These are phyloP conservation scores for Hirtodrosophila duncani DNA, from an alignment of 2,888 invertebrate species.

Conservation along the genomic window DNA sequence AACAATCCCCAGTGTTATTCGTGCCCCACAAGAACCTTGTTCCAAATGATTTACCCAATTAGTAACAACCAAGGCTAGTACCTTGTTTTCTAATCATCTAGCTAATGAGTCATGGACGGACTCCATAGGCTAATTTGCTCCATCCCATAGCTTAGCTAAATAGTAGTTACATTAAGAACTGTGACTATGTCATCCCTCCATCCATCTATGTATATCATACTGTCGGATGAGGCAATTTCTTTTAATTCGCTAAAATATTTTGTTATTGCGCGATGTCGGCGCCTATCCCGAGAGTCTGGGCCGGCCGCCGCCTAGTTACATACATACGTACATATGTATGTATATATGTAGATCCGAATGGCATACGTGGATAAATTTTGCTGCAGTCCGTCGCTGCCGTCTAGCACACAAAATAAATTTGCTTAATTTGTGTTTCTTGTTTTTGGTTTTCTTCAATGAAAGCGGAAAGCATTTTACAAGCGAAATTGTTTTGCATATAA, in stretches of 20 bases:
- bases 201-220: conserved; percentile 31
- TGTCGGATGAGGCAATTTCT: conserved; percentile 69
- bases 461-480: conserved; percentile 43
- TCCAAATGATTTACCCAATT: too few relatives aligned
- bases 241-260: conserved; percentile 67
- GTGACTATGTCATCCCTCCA: conserved; percentile 43
- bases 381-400: too few relatives aligned
- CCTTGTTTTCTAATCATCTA: conserved; percentile 12
- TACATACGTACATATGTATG: too few relatives aligned
- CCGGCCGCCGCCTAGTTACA: conserved; percentile 7
- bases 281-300: conserved; percentile 3
- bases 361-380: conserved; percentile 19
- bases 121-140: conserved; percentile 8
- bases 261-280: conserved; percentile 50
- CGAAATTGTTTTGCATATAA: conserved; percentile 34
- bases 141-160: conserved; percentile 11
- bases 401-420: conserved; percentile 58
- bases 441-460: conserved; percentile 46
- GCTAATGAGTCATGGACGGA: conserved; percentile 23
- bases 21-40: too few relatives aligned
- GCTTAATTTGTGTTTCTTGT: conserved; percentile 50
- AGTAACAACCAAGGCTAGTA: conserved; percentile 39
- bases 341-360: too few relatives aligned
- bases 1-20: too few relatives aligned
- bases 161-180: conserved; percentile 18